phyloP scores from a whole-genome alignment of 1,140 invertebrate genomes.

The Sinonovacula constricta region DNA sequence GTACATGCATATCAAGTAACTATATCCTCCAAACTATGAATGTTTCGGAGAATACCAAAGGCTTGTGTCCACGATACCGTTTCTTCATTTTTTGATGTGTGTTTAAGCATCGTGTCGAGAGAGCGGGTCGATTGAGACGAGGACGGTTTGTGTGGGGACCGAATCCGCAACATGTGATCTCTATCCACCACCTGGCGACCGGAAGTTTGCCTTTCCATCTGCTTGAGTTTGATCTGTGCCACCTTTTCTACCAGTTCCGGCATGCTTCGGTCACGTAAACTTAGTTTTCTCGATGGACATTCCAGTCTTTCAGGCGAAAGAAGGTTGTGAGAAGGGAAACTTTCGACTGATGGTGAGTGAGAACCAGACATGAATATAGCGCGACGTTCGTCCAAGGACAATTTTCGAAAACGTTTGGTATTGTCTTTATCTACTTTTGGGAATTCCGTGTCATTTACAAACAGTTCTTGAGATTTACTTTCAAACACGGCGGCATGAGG shows the following conservation, averaged over 20 bases:
- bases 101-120: conserved; percentile 34
- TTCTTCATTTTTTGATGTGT: conserved; percentile 12
- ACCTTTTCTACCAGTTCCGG: conserved; percentile 31
- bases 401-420: background rate
- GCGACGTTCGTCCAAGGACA: background rate
- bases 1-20: no score
- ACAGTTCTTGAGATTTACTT: no score
- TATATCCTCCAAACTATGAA: conserved; percentile 37
- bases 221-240: conserved; percentile 19
- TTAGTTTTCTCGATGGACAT: conserved; percentile 3
- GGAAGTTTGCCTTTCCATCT: conserved; percentile 23
- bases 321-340: background rate
- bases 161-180: background rate
- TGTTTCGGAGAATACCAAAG: conserved; percentile 32
- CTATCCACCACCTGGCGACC: conserved; percentile 13
- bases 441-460: no score
- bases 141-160: conserved; percentile 27
- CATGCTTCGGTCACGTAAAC: conserved; percentile 37
- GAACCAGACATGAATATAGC: background rate
- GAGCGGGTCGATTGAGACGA: conserved; percentile 36
- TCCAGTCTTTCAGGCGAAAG: background rate
- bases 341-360: conserved; percentile 24
- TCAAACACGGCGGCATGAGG: no score
- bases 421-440: no score
- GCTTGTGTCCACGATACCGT: conserved; percentile 46